A percentile compares a stretch with the other conserved stretches of the same genome.
phyloP scores from a whole-genome alignment of 2,888 invertebrate genomes.

The Teinopalpus imperialis region DNA sequence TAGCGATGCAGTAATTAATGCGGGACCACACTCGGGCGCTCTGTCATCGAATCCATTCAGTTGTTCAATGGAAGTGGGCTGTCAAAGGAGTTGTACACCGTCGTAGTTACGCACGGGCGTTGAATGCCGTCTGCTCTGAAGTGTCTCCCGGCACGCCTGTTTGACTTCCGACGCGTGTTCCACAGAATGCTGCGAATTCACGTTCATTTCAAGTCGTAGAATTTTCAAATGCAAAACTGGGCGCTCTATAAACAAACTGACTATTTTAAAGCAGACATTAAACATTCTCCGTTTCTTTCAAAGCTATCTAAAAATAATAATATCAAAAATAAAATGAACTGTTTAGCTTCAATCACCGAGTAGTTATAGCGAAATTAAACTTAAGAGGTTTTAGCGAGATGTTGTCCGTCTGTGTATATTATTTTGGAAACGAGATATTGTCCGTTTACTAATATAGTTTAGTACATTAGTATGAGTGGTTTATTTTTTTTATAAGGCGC shows the following conservation, averaged over 20 bases:
- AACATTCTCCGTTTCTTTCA: slow-evolving; percentile 14
- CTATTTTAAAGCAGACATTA: slow-evolving; percentile 14
- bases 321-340: neutral
- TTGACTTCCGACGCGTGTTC: slow-evolving; percentile 60
- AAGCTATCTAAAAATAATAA: slow-evolving; percentile 11
- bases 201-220: slow-evolving; percentile 29
- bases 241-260: slow-evolving; percentile 16
- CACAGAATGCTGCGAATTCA: slow-evolving; percentile 23
- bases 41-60: slow-evolving; percentile 70
- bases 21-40: slow-evolving; percentile 54
- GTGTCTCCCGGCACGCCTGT: slow-evolving; percentile 45
- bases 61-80: slow-evolving; percentile 64
- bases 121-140: slow-evolving; percentile 78
- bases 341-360: neutral
- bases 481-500: no score
- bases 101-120: slow-evolving; percentile 53
- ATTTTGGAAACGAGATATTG: no score
- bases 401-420: no score
- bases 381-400: neutral
- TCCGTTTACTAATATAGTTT: no score
- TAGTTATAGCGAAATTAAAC: neutral
- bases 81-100: slow-evolving; percentile 60
- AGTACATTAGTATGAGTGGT: no score
- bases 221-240: slow-evolving; percentile 24
- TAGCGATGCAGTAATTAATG: slow-evolving; percentile 67